A percentile compares a stretch with the other conserved stretches of the same genome.
phyloP scores from a whole-genome alignment of 1,140 invertebrate genomes.

The Bilobella aurantiaca region DNA sequence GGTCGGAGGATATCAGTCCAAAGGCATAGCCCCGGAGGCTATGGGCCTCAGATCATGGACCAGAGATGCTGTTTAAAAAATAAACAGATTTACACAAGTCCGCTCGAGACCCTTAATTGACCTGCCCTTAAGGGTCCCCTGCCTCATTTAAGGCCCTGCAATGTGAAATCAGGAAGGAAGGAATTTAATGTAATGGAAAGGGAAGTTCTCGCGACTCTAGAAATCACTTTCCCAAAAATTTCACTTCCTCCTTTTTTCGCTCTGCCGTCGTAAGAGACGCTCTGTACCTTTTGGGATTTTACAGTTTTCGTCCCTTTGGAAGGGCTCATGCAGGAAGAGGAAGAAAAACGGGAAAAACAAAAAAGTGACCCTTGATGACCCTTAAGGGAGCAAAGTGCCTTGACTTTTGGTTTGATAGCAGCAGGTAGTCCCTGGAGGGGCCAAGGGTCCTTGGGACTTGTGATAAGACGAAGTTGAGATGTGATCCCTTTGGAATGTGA shows the following conservation, averaged over 20 bases:
- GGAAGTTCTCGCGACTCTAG: no score
- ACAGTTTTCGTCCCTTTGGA: not conserved
- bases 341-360: not conserved
- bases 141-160: slow-evolving; percentile 9
- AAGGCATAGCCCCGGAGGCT: no score
- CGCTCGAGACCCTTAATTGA: no score
- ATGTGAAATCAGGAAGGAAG: slow-evolving; percentile 9
- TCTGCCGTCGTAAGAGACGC: not conserved
- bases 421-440: not conserved
- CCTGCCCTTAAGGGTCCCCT: no score
- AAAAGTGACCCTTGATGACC: not conserved
- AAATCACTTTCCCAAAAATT: slow-evolving; percentile 25
- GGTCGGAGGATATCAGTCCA: no score
- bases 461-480: no score
- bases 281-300: not conserved
- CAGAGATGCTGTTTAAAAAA: no score
- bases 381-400: not conserved
- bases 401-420: not conserved
- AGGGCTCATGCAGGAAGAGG: not conserved
- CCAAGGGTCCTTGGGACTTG: no score
- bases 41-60: no score
- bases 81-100: no score
- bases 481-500: no score
- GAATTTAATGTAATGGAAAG: slow-evolving; percentile 14
- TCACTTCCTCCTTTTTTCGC: slow-evolving; percentile 19